Base-by-base conservation (phyloP, 1,140 invertebrate species). In the Papilio polyxenes region DNA sequence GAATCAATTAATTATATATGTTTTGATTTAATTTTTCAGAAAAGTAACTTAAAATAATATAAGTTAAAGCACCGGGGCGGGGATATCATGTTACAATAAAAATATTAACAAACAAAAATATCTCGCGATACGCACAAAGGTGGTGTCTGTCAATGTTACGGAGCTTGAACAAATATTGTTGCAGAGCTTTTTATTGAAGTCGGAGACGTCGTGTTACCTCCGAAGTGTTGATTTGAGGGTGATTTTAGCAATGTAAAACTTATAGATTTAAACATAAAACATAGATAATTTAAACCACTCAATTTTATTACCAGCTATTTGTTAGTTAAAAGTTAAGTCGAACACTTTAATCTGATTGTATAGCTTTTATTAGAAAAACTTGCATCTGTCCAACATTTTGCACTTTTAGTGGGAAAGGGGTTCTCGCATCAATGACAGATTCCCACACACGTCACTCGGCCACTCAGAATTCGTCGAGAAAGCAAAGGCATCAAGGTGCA, bases 401-500 rank as follows among this genome's bases (percentile, higher is more conserved):
- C 72, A 17, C 37, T 48, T 72, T 75, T 48, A 40, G 72, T 48
- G 40, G 72, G 72, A 75, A 75, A 37, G 72, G 62, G 62, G 62
- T 65, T 65, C 11, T 65, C 62, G 13, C 62, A 11, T 65, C 62
- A 15, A 6, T 65, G 65, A 37, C 74, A 40, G 20, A n/a, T 75
- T 75, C 74, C 74, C 74, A 75, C 74, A 49, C 23, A 44, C 72
- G 72, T 72, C 56, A 59, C n/a, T 59, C 62, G 62, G 23, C 65
- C 65, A 72, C 65, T 72, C 31, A 15, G 31, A 17, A 44, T 17
- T 59, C 56, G 17, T 13, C 40, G n/a, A 23, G 10, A 49, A 20
- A 8, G 17, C 40, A 75, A 75, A 75, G 74, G 74, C 44, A 49
- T 75, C 74, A 78, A 83, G 80, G 53, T 72, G 76, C 62, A 23